Evolutionary conservation across 2,797 vertebrate species (phyloP).

Genomic region (Melanotaenia boesemani): DNA sequence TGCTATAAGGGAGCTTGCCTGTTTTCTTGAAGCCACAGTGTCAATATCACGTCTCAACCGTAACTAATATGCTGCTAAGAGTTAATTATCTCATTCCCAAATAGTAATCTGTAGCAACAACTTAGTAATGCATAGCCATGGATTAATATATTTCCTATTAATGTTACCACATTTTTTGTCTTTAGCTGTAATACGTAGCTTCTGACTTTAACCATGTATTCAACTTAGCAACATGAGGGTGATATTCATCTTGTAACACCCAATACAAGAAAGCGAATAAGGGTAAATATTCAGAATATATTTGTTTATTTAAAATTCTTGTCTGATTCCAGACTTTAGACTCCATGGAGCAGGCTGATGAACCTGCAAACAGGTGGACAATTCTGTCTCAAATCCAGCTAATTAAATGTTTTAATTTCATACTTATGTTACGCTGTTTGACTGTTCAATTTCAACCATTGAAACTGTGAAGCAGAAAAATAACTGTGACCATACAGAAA

Average conservation of each 20-base stretch:
- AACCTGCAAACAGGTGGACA: neutral
- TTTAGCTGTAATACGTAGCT: neutral
- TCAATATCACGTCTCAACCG: too few relatives aligned
- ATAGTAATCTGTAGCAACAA: too few relatives aligned
- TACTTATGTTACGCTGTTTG: neutral
- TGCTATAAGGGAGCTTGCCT: too few relatives aligned
- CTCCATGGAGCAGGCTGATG: too few relatives aligned
- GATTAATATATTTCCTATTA: too few relatives aligned
- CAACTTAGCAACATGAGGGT: neutral
- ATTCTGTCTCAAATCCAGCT: neutral
- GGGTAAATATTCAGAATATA: too few relatives aligned
- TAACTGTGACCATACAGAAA: neutral
- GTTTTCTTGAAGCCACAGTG: too few relatives aligned
- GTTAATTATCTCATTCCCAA: too few relatives aligned
- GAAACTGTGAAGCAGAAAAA: constrained; percentile 1
- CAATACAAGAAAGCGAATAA: neutral
- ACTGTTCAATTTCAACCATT: rapidly evolving
- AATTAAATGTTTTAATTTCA: neutral
- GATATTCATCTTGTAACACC: neutral
- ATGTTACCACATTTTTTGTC: neutral
- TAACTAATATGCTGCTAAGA: too few relatives aligned
- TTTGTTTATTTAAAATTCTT: too few relatives aligned
- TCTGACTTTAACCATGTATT: neutral
- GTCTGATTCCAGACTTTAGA: too few relatives aligned
- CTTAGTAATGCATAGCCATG: too few relatives aligned